Conservation (phyloP, 2,113 vertebrate genomes). For the Pseudorhombus dupliciocellatus region DNA sequence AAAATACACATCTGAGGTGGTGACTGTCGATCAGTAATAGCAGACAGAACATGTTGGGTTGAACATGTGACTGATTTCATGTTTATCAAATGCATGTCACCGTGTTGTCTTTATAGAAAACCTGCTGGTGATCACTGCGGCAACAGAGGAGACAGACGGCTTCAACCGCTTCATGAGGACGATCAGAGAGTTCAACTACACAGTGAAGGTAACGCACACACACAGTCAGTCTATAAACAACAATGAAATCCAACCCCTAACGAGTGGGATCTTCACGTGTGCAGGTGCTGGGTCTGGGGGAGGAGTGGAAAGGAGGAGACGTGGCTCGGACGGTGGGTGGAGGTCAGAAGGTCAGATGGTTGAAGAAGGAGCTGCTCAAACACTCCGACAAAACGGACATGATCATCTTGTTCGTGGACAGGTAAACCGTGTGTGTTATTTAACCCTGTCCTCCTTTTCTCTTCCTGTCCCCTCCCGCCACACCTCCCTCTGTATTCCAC, state of each 20-base stretch:
- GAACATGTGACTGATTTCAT: not conserved
- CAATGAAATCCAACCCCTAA: too few relatives aligned
- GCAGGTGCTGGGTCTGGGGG: slow-evolving; percentile 79
- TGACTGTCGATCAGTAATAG: too few relatives aligned
- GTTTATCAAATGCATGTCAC: not conserved
- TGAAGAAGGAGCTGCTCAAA: slow-evolving; percentile 87
- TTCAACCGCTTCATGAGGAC: slow-evolving; percentile 87
- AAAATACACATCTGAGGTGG: too few relatives aligned
- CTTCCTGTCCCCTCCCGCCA: not conserved
- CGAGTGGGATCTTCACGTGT: slow-evolving; percentile 11
- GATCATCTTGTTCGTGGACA: slow-evolving; percentile 90
- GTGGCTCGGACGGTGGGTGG: slow-evolving; percentile 87
- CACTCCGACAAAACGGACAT: slow-evolving; percentile 73
- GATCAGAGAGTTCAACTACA: slow-evolving; percentile 86
- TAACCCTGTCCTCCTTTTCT: not conserved
- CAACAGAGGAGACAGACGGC: slow-evolving; percentile 86
- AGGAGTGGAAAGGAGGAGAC: slow-evolving; percentile 85
- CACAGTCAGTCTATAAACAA: slow-evolving; percentile 5
- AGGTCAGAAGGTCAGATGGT: slow-evolving; percentile 93
- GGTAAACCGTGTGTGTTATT: slow-evolving; percentile 71
- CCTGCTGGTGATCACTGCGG: slow-evolving; percentile 87
- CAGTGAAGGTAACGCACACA: slow-evolving; percentile 79
- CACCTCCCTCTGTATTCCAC: not conserved
- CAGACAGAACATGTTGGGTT: not conserved
- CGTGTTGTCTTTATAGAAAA: slow-evolving; percentile 76